phyloP scores from a whole-genome alignment of 2,888 invertebrate species.

The Folsomia manolachei region DNA sequence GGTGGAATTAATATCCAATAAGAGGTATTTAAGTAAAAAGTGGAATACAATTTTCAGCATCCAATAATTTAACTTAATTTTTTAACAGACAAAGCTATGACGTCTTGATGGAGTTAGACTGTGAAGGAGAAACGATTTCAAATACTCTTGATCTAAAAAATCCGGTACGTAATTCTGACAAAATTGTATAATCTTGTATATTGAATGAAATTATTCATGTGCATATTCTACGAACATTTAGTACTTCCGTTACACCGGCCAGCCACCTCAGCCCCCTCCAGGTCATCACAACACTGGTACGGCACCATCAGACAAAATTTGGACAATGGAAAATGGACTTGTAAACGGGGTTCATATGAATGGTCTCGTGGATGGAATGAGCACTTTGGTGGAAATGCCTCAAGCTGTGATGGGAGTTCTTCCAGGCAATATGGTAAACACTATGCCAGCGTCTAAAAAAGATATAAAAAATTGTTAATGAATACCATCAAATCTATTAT shows the following conservation, averaged over 20 bases:
- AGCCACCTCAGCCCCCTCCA: slow-evolving; percentile 87
- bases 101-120: slow-evolving; percentile 88
- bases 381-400: slow-evolving; percentile 43
- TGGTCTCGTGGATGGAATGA: slow-evolving; percentile 46
- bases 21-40: slow-evolving; percentile 61
- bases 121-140: slow-evolving; percentile 79
- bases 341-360: slow-evolving; percentile 46
- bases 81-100: slow-evolving; percentile 87
- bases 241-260: slow-evolving; percentile 95
- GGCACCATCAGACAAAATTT: slow-evolving; percentile 76
- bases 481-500: no score
- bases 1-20: slow-evolving; percentile 85
- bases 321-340: slow-evolving; percentile 40
- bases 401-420: slow-evolving; percentile 44
- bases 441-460: background rate
- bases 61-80: background rate
- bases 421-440: slow-evolving; percentile 35
- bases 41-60: background rate
- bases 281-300: slow-evolving; percentile 71
- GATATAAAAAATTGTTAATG: background rate
- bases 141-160: slow-evolving; percentile 97
- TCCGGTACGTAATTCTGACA: no score
- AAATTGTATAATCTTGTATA: no score
- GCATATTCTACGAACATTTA: no score
- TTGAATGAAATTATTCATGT: no score